Evolutionary conservation across 2,113 vertebrate species (phyloP).

Genomic region (Hyperopisus bebe): DNA sequence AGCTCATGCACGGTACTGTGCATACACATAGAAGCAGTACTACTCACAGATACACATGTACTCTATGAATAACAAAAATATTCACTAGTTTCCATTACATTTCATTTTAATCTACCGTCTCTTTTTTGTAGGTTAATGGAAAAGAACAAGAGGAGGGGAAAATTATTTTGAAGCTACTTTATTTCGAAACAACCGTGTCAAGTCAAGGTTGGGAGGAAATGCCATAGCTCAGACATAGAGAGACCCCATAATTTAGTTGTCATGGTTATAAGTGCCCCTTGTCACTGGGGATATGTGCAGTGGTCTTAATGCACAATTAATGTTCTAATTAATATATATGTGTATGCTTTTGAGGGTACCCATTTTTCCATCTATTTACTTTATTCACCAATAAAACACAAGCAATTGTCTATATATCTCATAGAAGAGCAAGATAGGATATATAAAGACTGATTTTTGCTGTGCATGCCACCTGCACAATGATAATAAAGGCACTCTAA

Average conservation of each 20-base stretch:
- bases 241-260: not conserved
- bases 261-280: not conserved
- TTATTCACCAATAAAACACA: not conserved
- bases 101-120: not conserved
- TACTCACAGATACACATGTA: not conserved
- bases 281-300: not conserved
- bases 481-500: not conserved
- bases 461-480: not conserved
- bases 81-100: not conserved
- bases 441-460: not conserved
- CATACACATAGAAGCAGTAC: not conserved
- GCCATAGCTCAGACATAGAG: not conserved
- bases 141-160: constrained; percentile 74
- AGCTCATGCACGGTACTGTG: not conserved
- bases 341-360: not conserved
- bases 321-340: not conserved
- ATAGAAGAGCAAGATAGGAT: not conserved
- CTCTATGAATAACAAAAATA: not conserved
- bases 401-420: not conserved
- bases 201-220: not conserved
- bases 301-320: not conserved
- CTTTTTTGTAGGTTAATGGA: constrained; percentile 63
- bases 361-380: not conserved
- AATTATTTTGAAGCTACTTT: constrained; percentile 49
- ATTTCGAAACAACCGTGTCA: not conserved